phyloP scores from a whole-genome alignment of 2,113 vertebrate species.

The Aegithalos caudatus region DNA sequence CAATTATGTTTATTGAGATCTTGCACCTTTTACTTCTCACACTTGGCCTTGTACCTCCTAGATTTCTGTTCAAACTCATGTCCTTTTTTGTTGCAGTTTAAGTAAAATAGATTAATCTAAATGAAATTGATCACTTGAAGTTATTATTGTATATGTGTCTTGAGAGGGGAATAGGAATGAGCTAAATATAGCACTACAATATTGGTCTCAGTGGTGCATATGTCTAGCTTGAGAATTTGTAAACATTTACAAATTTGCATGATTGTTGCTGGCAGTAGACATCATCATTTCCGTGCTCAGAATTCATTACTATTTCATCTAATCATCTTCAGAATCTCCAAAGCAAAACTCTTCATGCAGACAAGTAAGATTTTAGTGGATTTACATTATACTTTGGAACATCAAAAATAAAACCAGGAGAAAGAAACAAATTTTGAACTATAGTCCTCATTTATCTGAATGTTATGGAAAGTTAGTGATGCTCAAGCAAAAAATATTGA shows the following conservation, averaged over 20 bases:
- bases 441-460: not conserved
- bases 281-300: slow-evolving; percentile 20
- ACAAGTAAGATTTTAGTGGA: not conserved
- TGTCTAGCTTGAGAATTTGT: slow-evolving; percentile 61
- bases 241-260: slow-evolving; percentile 69
- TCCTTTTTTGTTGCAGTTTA: not conserved
- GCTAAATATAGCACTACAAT: slow-evolving; percentile 20
- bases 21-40: not conserved
- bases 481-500: not conserved
- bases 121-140: not conserved
- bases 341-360: not conserved
- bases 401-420: not conserved
- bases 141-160: not conserved
- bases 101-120: not conserved
- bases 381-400: not conserved
- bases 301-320: slow-evolving; percentile 29
- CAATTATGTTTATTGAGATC: not conserved
- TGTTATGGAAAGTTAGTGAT: not conserved
- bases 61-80: not conserved
- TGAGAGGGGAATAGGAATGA: not conserved
- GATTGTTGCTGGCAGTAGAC: slow-evolving; percentile 54
- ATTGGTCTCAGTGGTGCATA: slow-evolving; percentile 41
- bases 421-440: not conserved
- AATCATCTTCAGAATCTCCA: slow-evolving; percentile 13
- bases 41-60: not conserved